Percentiles rank a stretch among this genome's conserved stretches.
These are phyloP conservation scores for Leptopterna dolabrata DNA, from an alignment of 2,888 invertebrate genomes.

Conservation along the genomic window DNA sequence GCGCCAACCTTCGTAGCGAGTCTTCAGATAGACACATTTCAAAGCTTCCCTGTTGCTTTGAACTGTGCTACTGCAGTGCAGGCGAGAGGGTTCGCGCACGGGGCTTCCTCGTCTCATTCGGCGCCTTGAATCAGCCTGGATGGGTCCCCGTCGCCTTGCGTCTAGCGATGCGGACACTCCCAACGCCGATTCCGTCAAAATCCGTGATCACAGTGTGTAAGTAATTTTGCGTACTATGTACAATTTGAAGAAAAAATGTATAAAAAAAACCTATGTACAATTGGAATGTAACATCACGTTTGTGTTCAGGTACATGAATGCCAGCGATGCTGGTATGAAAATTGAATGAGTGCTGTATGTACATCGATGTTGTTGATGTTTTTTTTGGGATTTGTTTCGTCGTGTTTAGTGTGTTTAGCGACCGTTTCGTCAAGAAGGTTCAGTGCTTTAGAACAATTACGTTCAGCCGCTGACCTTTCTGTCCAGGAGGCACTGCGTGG, in stretches of 20 bases:
- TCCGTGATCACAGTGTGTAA: neutral
- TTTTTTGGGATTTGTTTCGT: neutral
- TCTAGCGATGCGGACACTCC: constrained; percentile 3
- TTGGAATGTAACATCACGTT: constrained; percentile 40
- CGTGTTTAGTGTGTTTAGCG: constrained; percentile 36
- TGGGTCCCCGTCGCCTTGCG: neutral
- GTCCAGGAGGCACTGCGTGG: constrained; percentile 60
- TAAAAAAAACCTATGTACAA: constrained; percentile 31
- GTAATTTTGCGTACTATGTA: constrained; percentile 15
- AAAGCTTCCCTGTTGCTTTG: constrained; percentile 60
- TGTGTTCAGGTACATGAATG: constrained; percentile 49
- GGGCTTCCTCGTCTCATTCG: neutral
- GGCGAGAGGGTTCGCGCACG: neutral
- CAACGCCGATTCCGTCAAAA: neutral
- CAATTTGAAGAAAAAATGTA: neutral
- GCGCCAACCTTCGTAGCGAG: neutral
- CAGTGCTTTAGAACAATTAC: constrained; percentile 10
- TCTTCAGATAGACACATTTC: constrained; percentile 23
- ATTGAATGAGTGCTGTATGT: too few relatives aligned
- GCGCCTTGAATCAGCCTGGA: constrained; percentile 14
- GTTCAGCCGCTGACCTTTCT: constrained; percentile 39
- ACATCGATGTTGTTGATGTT: constrained; percentile 34
- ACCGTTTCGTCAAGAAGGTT: constrained; percentile 58
- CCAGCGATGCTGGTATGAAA: neutral
- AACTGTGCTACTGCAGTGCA: constrained; percentile 22